A percentile compares a stretch with the other conserved stretches of the same genome.
These are phyloP conservation scores for Apeira syringaria DNA, from an alignment of 2,888 invertebrate species.

Conservation along the genomic window DNA sequence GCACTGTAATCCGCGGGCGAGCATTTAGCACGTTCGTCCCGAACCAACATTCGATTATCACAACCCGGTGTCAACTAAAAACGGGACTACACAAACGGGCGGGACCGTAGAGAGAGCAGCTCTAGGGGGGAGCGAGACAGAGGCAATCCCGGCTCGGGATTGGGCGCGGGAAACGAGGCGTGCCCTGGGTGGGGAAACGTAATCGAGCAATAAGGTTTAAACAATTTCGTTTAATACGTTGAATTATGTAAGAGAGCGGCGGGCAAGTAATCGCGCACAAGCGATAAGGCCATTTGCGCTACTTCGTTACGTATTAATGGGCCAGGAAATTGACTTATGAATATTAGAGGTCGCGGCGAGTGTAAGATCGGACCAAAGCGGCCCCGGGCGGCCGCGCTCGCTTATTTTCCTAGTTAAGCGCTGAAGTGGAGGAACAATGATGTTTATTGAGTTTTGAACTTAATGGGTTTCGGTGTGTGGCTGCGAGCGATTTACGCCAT, in stretches of 20 bases:
- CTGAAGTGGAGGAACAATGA: conserved; percentile 62
- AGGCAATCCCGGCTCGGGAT: conserved; percentile 51
- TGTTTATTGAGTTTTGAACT: conserved; percentile 78
- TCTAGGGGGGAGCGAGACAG: conserved; percentile 43
- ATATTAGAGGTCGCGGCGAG: conserved; percentile 79
- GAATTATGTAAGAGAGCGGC: conserved; percentile 84
- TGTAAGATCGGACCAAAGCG: conserved; percentile 75
- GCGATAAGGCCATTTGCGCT: conserved; percentile 84
- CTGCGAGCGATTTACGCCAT: conserved; percentile 66
- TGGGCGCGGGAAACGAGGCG: conserved; percentile 75
- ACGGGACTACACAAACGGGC: conserved; percentile 55
- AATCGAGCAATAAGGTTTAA: conserved; percentile 85
- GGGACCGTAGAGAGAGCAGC: conserved; percentile 40
- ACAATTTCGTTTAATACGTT: conserved; percentile 85
- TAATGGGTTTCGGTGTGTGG: conserved; percentile 70
- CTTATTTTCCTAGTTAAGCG: conserved; percentile 79
- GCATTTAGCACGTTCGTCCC: conserved; percentile 42
- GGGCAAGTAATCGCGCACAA: conserved; percentile 83
- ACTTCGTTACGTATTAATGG: conserved; percentile 84
- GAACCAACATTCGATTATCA: conserved; percentile 54
- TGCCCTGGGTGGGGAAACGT: conserved; percentile 78
- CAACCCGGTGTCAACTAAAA: conserved; percentile 52
- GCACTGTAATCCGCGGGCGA: conserved; percentile 52
- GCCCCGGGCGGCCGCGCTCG: conserved; percentile 64
- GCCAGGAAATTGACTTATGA: conserved; percentile 84